phyloP scores from a whole-genome alignment of 2,113 vertebrate genomes.

The Malaclemys terrapin region DNA sequence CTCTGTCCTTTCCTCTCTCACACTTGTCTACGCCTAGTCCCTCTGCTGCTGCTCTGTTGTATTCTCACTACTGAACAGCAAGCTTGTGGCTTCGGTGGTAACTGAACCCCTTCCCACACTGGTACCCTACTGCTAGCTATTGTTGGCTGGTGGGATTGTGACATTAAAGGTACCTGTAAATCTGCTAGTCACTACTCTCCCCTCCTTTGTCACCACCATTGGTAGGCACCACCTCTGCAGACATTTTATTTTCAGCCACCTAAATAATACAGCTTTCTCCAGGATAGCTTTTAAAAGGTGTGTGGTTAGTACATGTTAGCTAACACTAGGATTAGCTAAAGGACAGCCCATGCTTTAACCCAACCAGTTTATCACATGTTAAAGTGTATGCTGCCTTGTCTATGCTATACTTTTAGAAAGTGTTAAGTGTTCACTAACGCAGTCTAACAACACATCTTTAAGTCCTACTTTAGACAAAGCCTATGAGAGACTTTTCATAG shows the following conservation, averaged over 20 bases:
- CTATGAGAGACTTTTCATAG: not conserved
- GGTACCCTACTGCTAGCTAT: fast-evolving
- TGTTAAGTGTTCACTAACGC: not conserved
- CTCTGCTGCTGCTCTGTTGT: fast-evolving
- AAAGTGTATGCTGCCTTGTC: not conserved
- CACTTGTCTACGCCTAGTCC: not conserved
- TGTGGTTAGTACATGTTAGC: conserved; percentile 22
- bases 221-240: not conserved
- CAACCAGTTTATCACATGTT: not conserved
- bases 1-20: not conserved
- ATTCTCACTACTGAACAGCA: fast-evolving
- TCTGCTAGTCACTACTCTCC: not conserved
- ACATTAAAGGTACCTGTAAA: not conserved
- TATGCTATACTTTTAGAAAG: not conserved
- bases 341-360: not conserved
- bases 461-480: not conserved
- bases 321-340: not conserved
- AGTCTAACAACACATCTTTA: not conserved
- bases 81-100: not conserved
- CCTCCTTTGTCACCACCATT: not conserved
- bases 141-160: not conserved
- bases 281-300: not conserved
- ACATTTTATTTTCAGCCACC: conserved; percentile 25
- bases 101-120: not conserved
- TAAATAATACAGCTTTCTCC: not conserved